Evolutionary conservation across 2,113 vertebrate species (phyloP), one percentile per base, ranked within the genome.

Genomic region (Okapia johnstoni): DNA sequence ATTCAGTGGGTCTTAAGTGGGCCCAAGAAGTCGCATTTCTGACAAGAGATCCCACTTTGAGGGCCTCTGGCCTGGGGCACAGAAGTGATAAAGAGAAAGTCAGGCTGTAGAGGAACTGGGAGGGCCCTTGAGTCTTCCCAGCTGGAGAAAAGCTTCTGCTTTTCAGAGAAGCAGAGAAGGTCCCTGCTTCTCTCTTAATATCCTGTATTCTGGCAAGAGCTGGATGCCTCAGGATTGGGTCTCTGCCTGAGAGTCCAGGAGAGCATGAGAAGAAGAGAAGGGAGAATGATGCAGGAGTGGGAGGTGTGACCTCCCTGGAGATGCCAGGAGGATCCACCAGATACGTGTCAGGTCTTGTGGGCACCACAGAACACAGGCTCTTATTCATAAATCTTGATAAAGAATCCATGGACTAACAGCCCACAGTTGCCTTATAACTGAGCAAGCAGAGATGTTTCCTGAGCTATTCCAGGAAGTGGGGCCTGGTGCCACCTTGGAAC

Each of bases 41-140:
- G 17, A 13, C 30, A 46, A 60, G 19, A 7, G 1, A 36, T 46
- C 14, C 5, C 1, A 0, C 3, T 43, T 19, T 14, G 46, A 88
- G 6, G 92, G 11, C 8, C 40, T 43, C 17, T 28, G 7, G 28
- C 54, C 33, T 5, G 54, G 23, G 17, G n/a, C 15, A 26, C 0
- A 3, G 8, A 63, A 4, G 6, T 63, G 21, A 61, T 13, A 19
- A n/a, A 4, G 43, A 85, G n/a, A n/a, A 48, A 90, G 5, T 30
- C 2, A 43, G 21, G 19, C 23, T 77, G 8, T 2, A 50, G 50
- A 33, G 33, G 54, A 48, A 19, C 50, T 0, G 9, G 33, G 25
- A 55, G 28, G 43, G 9, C 1, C 0, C 4, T 30, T 26, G 6
- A 0, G 0, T 40, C 10, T n/a, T 26, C 13, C 4, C 19, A 54